Evolutionary conservation across 2,888 invertebrate genomes (phyloP), one percentile per base, ranked within the genome.

Genomic region (Argyresthia goedartella): DNA sequence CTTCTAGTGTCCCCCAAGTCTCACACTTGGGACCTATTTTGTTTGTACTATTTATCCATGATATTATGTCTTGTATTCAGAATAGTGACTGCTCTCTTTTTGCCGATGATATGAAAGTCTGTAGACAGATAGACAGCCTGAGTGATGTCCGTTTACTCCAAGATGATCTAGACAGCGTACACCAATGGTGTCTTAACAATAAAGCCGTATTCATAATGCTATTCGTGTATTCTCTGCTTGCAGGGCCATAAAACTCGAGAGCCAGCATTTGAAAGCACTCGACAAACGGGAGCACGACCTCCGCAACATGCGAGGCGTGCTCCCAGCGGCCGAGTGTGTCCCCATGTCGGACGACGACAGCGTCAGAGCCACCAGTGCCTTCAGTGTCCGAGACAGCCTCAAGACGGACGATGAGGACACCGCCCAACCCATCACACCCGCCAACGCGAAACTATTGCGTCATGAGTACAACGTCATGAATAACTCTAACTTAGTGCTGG

Each of bases 351-450:
- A 87, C 52, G 87, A 87, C 54, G 87, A 87, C 57, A 87, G 87
- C 54, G 80, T 87, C 0, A 60, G 87, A 58, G 87, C 87, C 0
- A 85, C 82, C 0, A 87, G 87, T 58, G 87, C 87, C 0, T 81
- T 87, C 56, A 87, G 87, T 57, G 78, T 85, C 0, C 63, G 87
- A 55, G 87, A 87, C 55, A 87, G 87, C 53, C 74, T 87, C 1
- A 85, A 85, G 60, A 87, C 87, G 15, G 87, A 87, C 36, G 87
- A 87, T 42, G 87, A 87, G 60, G 87, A 87, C 54, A 81, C 81
- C 53, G 64, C 80, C 2, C 81, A 81, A 54, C 82, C 82, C 4
- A 85, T 87, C 47, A 82, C 84, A 1, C 79, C 79, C 9, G 81
- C 75, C 0, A 81, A 87, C 53, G 87, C 86, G 0, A 84, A 81